phyloP scores from a whole-genome alignment of 2,797 vertebrate genomes.

The Cyclopterus lumpus region DNA sequence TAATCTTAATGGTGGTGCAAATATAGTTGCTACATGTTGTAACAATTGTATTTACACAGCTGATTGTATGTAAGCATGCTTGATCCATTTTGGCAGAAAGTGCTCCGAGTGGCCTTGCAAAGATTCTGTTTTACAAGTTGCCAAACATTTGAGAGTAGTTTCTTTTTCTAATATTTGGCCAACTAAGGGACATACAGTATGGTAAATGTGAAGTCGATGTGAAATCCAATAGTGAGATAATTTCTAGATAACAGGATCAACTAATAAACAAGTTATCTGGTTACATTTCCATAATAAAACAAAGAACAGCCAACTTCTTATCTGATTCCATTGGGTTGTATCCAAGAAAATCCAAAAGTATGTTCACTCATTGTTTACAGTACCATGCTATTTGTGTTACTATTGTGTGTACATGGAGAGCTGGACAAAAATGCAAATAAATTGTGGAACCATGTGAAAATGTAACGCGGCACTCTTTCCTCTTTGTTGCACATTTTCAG shows the following conservation, averaged over 20 bases:
- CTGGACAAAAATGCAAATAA: slow-evolving; percentile 85
- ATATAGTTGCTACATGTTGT: slow-evolving; percentile 58
- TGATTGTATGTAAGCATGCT: slow-evolving; percentile 85
- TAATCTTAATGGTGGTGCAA: slow-evolving; percentile 65
- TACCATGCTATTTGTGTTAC: slow-evolving; percentile 80
- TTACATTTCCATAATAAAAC: slow-evolving; percentile 23
- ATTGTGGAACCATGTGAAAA: slow-evolving; percentile 83
- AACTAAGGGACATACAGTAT: slow-evolving; percentile 18
- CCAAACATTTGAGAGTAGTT: slow-evolving; percentile 53
- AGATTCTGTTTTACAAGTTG: slow-evolving; percentile 67
- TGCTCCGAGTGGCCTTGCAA: slow-evolving; percentile 85
- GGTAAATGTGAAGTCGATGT: slow-evolving; percentile 29
- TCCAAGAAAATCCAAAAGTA: slow-evolving; percentile 57
- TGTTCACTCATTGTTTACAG: slow-evolving; percentile 74
- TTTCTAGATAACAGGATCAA: slow-evolving; percentile 6
- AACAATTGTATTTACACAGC: slow-evolving; percentile 69
- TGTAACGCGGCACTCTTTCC: slow-evolving; percentile 7
- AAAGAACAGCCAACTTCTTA: slow-evolving; percentile 36
- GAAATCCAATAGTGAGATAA: slow-evolving; percentile 23
- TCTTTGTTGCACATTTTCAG: slow-evolving; percentile 15
- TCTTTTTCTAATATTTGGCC: slow-evolving; percentile 57
- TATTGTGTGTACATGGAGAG: slow-evolving; percentile 83
- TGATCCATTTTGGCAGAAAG: slow-evolving; percentile 77
- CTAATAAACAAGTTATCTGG: slow-evolving; percentile 18
- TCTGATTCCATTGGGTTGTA: slow-evolving; percentile 57